Conservation (phyloP, 2,888 invertebrate species). For the Eulithis prunata region DNA sequence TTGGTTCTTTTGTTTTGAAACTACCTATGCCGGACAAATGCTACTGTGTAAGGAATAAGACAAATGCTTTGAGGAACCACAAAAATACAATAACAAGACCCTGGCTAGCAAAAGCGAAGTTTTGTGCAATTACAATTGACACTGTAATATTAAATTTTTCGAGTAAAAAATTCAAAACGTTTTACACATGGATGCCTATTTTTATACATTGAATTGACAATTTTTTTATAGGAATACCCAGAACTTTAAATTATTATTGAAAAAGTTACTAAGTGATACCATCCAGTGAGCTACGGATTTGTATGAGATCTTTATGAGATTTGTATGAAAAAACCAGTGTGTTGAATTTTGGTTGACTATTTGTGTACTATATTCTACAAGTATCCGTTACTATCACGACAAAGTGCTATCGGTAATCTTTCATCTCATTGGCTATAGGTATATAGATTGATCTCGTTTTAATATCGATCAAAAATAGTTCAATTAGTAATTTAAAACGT, state of each 20-base stretch:
- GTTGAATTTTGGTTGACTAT: no score
- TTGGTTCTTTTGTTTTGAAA: no score
- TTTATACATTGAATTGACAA: slow-evolving; percentile 4
- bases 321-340: not conserved
- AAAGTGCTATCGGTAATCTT: no score
- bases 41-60: slow-evolving; percentile 47
- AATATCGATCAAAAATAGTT: not conserved
- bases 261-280: not conserved
- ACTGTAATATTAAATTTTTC: not conserved
- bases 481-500: not conserved
- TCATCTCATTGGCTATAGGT: not conserved
- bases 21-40: not conserved
- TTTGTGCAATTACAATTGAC: slow-evolving; percentile 26
- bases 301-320: no score
- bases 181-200: slow-evolving; percentile 5
- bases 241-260: not conserved
- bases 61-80: slow-evolving; percentile 80
- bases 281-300: not conserved
- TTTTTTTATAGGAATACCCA: not conserved
- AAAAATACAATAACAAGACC: slow-evolving; percentile 49
- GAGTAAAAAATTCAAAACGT: not conserved
- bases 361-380: no score
- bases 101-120: slow-evolving; percentile 27
- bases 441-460: not conserved
- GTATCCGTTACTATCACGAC: no score